A percentile compares a stretch with the other conserved stretches of the same genome.
phyloP scores from a whole-genome alignment of 2,797 vertebrate genomes.

The Typhlichthys subterraneus region DNA sequence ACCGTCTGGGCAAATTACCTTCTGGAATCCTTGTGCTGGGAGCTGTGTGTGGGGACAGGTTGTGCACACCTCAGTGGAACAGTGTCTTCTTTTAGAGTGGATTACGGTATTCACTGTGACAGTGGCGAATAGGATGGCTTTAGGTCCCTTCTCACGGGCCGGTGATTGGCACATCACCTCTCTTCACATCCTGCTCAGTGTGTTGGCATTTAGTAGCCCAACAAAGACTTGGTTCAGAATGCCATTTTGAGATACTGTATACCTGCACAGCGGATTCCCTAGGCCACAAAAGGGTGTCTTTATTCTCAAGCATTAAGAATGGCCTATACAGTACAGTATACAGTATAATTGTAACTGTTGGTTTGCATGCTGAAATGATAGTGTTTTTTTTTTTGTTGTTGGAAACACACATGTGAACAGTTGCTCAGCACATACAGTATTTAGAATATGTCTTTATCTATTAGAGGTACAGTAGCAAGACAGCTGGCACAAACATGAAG shows the following conservation, averaged over 20 bases:
- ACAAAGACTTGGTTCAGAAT: slow-evolving; percentile 48
- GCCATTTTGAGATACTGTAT: slow-evolving; percentile 43
- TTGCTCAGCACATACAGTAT: no score
- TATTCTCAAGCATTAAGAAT: slow-evolving; percentile 10
- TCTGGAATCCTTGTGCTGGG: slow-evolving; percentile 39
- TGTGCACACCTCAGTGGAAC: slow-evolving; percentile 36
- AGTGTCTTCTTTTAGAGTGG: slow-evolving; percentile 46
- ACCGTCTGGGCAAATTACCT: slow-evolving; percentile 23
- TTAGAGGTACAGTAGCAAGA: no score
- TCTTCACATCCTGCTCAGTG: slow-evolving; percentile 55
- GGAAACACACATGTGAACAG: no score
- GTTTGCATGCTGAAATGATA: slow-evolving; percentile 15
- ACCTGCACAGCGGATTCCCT: slow-evolving; percentile 11
- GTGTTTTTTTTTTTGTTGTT: no score
- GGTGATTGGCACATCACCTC: slow-evolving; percentile 54
- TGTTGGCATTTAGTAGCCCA: slow-evolving; percentile 66
- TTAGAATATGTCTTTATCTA: no score
- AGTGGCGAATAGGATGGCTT: slow-evolving; percentile 3
- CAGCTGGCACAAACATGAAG: slow-evolving; percentile 2
- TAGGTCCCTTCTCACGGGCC: slow-evolving; percentile 6
- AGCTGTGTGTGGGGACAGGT: slow-evolving; percentile 30
- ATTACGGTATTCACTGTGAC: slow-evolving; percentile 49
- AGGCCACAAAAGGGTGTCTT: slow-evolving; percentile 16
- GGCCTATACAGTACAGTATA: not conserved
- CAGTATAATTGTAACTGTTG: not conserved